These are phyloP conservation scores for Andrena praecox DNA, from an alignment of 2,888 invertebrate genomes.

Conservation along the genomic window DNA sequence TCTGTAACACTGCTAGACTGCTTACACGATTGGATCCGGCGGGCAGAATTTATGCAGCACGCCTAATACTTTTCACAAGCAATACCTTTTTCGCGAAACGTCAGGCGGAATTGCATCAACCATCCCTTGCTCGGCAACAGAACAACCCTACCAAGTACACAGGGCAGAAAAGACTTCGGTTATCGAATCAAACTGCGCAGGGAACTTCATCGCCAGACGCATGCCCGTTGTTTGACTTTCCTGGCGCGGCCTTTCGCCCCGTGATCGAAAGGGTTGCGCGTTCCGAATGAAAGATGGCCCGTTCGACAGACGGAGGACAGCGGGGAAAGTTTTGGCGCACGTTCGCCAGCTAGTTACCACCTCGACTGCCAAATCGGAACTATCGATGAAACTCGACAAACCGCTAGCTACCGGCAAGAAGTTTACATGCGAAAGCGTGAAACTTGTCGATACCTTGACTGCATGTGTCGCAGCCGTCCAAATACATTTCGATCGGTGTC, in stretches of 20 bases:
- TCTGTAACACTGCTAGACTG: no score
- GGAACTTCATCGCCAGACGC: constrained; percentile 11
- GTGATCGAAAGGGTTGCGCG: background rate
- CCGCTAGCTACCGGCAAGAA: constrained; percentile 15
- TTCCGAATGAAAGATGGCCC: constrained; percentile 26
- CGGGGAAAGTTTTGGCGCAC: constrained; percentile 8
- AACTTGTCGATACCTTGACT: constrained; percentile 24
- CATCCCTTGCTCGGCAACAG: no score
- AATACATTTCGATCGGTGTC: constrained; percentile 10
- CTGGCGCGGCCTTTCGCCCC: background rate
- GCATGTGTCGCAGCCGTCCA: background rate
- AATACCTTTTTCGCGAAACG: background rate
- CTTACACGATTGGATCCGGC: no score
- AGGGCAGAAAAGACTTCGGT: background rate
- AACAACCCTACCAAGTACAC: background rate
- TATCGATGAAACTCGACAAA: constrained; percentile 57
- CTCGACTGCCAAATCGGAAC: constrained; percentile 59
- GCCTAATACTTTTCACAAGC: no score
- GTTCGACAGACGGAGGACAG: background rate
- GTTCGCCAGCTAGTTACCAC: constrained; percentile 58
- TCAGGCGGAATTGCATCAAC: background rate
- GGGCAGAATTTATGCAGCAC: no score
- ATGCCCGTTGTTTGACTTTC: constrained; percentile 27
- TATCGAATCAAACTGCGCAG: constrained; percentile 10
- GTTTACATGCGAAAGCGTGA: constrained; percentile 38